These are phyloP conservation scores for Ostrea edulis DNA, from an alignment of 1,140 invertebrate species.

Conservation along the genomic window DNA sequence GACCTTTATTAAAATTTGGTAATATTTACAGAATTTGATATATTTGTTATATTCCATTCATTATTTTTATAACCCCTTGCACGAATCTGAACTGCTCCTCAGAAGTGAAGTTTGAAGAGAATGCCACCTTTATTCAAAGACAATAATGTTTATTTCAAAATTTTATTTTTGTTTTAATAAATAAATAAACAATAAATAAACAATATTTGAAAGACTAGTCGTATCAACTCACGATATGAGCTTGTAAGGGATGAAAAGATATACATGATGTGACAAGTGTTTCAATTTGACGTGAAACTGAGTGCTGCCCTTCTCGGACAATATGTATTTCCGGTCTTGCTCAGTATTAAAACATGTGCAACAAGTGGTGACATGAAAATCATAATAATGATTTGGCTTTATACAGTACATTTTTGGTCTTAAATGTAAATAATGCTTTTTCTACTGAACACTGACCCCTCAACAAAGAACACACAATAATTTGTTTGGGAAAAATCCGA, in stretches of 20 bases:
- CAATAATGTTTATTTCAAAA: background rate
- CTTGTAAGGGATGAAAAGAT: constrained; percentile 26
- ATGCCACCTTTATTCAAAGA: too few species aligned
- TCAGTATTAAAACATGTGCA: background rate
- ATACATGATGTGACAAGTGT: constrained; percentile 19
- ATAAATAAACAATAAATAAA: constrained; percentile 40
- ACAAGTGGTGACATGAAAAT: background rate
- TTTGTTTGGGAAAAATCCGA: background rate
- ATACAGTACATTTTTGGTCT: constrained; percentile 4
- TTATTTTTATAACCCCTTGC: too few species aligned
- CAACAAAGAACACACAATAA: background rate
- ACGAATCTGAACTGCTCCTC: too few species aligned
- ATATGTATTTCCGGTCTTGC: background rate
- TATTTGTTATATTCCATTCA: too few species aligned
- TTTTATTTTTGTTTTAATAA: constrained; percentile 19
- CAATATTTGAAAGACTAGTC: constrained; percentile 37
- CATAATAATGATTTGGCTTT: constrained; percentile 10
- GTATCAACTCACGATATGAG: constrained; percentile 31
- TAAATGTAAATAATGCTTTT: background rate
- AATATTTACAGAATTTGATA: too few species aligned
- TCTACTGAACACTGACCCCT: background rate
- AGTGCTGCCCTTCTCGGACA: constrained; percentile 8
- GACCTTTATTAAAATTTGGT: too few species aligned
- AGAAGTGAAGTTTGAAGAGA: too few species aligned
- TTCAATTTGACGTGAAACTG: background rate